Percentiles rank a stretch among this genome's conserved stretches.
phyloP scores from a whole-genome alignment of 2,888 invertebrate species.

The Aporophyla nigra region DNA sequence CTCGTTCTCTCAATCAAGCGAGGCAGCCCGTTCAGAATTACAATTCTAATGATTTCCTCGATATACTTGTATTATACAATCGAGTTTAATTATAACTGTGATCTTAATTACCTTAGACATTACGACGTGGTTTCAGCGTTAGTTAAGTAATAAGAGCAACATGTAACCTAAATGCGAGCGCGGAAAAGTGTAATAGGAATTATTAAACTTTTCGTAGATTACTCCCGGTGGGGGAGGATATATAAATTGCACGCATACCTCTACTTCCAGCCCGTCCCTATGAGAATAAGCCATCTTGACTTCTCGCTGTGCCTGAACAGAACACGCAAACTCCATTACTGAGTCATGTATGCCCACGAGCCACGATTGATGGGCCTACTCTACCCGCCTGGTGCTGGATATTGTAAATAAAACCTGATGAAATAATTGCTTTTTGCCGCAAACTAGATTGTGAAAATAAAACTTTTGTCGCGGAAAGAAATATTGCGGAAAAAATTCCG shows the following conservation, averaged over 20 bases:
- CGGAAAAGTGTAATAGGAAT: constrained; percentile 15
- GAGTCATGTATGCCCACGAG: constrained; percentile 39
- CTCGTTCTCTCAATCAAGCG: constrained; percentile 77
- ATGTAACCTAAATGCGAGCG: constrained; percentile 21
- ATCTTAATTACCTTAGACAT: constrained; percentile 38
- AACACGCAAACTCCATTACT: constrained; percentile 62
- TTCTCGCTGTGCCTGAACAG: constrained; percentile 40
- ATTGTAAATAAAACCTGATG: constrained; percentile 4
- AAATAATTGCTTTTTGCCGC: not conserved
- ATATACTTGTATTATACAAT: constrained; percentile 49
- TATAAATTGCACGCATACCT: constrained; percentile 22
- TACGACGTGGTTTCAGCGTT: constrained; percentile 22
- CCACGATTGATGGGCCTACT: constrained; percentile 19
- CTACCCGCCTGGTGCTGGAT: not conserved
- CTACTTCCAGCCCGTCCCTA: constrained; percentile 28
- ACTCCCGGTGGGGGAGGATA: constrained; percentile 23
- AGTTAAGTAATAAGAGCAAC: constrained; percentile 26
- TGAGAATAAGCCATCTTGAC: constrained; percentile 40
- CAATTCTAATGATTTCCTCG: constrained; percentile 56
- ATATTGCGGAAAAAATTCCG: constrained; percentile 3
- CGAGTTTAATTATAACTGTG: constrained; percentile 52
- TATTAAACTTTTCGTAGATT: constrained; percentile 44
- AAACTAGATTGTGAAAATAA: not conserved
- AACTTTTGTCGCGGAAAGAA: constrained; percentile 7
- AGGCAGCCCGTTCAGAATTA: constrained; percentile 65